These are phyloP conservation scores for Tachina grossa DNA, from an alignment of 2,888 invertebrate genomes.

Conservation along the genomic window DNA sequence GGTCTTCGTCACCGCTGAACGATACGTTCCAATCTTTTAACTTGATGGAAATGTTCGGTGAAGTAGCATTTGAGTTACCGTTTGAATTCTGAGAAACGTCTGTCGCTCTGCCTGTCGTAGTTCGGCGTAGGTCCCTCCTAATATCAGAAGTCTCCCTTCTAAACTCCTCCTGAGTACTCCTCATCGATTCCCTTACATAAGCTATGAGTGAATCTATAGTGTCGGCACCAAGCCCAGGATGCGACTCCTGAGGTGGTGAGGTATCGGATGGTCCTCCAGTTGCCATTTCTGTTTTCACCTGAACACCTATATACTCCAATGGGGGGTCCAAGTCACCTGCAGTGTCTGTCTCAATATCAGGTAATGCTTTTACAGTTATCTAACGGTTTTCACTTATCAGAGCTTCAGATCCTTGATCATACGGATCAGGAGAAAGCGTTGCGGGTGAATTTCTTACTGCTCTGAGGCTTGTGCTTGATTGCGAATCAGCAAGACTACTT, in stretches of 20 bases:
- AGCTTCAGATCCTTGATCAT: background rate
- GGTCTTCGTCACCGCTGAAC: background rate
- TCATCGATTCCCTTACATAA: background rate
- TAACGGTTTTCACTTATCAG: background rate
- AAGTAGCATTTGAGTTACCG: background rate
- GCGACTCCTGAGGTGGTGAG: background rate
- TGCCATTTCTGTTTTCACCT: background rate
- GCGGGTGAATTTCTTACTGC: background rate
- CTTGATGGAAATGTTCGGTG: no score
- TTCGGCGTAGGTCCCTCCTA: background rate
- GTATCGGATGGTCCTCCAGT: background rate
- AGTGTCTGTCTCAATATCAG: background rate
- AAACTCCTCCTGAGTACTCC: conserved; percentile 1
- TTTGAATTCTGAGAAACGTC: background rate
- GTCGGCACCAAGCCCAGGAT: background rate
- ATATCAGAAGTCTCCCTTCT: background rate
- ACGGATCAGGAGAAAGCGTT: background rate
- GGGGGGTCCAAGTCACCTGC: background rate
- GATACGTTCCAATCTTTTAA: conserved; percentile 14
- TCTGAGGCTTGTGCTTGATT: background rate
- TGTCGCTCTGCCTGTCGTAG: background rate
- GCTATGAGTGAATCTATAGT: background rate
- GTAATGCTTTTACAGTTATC: background rate
- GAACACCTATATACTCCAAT: background rate
- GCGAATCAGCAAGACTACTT: background rate